Base-by-base conservation (phyloP, 92 coral and sea anemone species). In the Pocillopora meandrina region DNA sequence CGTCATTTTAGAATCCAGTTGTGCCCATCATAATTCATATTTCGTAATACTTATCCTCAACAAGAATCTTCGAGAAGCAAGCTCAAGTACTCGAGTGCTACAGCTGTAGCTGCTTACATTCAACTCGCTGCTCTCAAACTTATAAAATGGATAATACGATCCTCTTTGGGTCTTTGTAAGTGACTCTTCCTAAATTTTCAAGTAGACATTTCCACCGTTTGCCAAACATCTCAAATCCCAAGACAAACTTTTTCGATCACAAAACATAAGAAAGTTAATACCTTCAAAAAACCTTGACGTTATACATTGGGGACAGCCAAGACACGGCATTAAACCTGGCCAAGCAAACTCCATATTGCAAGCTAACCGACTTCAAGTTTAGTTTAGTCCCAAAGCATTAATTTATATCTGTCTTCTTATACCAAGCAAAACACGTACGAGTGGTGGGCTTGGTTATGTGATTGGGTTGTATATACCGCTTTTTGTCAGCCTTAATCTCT, bases 221-320 rank as follows among this genome's bases (percentile, higher is more conserved):
- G n/a, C 10, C 85, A 81, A 81, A n/a, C 57, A 59, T 59, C 18
- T 35, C 12, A 42, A 42, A 42, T 42, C 52, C 8, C 52, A 42
- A 42, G 52, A 42, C 52, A 3, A 3, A 42, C 52, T 42, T 3
- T 3, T 42, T 42, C 8, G 52, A 3, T 61, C 56, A 16, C 10
- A 6, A 16, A 12, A 10, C 47, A 2, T 18, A n/a, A n/a, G 9
- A 60, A 35, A 19, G 21, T 42, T 13, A 73, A 13, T 81, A 81
- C 85, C 85, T 70, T 81, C 77, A n/a, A 13, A 81, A 18, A 81
- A 81, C 61, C 85, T 71, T 70, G 85, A 75, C 12, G 85, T 33
- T 12, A 81, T 70, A 59, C 85, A 81, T 19, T 81, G 85, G 2
- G 85, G 85, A 20, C 85, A 81, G 20, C 85, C 85, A 55, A 81